A percentile compares a stretch with the other conserved stretches of the same genome.
Evolutionary conservation across 2,113 vertebrate species (phyloP).

Genomic region (Datnioides undecimradiatus): DNA sequence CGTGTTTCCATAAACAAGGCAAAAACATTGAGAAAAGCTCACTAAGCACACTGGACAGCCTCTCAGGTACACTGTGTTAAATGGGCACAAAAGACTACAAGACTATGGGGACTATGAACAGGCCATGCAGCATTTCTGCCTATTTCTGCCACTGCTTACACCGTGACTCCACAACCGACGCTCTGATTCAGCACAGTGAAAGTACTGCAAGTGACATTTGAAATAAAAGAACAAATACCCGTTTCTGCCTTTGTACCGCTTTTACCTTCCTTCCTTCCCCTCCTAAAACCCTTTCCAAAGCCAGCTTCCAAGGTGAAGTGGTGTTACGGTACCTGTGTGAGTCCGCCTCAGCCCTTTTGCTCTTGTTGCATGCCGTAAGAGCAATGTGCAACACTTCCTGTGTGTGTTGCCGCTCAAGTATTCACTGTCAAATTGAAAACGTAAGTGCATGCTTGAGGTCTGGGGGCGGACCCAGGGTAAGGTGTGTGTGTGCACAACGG

Average conservation of each 20-base stretch:
- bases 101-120: slow-evolving; percentile 25
- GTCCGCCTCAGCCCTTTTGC: slow-evolving; percentile 45
- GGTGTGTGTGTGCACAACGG: slow-evolving; percentile 58
- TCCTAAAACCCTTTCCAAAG: slow-evolving; percentile 21
- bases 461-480: slow-evolving; percentile 68
- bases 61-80: background rate
- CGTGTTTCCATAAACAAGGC: background rate
- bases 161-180: background rate
- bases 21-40: slow-evolving; percentile 8
- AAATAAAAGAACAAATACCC: slow-evolving; percentile 16
- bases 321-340: slow-evolving; percentile 58
- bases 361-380: slow-evolving; percentile 62
- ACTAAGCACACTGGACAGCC: background rate
- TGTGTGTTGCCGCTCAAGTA: slow-evolving; percentile 69
- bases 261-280: background rate
- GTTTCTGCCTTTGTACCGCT: background rate
- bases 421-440: slow-evolving; percentile 82
- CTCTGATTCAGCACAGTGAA: background rate
- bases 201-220: background rate
- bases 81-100: slow-evolving; percentile 13
- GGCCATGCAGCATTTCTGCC: slow-evolving; percentile 32
- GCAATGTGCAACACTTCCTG: slow-evolving; percentile 81
- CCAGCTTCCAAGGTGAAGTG: slow-evolving; percentile 22
- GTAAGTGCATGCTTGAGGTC: slow-evolving; percentile 71
- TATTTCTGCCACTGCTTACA: background rate